Evolutionary conservation across 2,113 vertebrate species (phyloP), one percentile per base, ranked within the genome.

Genomic region (Phycodurus eques): DNA sequence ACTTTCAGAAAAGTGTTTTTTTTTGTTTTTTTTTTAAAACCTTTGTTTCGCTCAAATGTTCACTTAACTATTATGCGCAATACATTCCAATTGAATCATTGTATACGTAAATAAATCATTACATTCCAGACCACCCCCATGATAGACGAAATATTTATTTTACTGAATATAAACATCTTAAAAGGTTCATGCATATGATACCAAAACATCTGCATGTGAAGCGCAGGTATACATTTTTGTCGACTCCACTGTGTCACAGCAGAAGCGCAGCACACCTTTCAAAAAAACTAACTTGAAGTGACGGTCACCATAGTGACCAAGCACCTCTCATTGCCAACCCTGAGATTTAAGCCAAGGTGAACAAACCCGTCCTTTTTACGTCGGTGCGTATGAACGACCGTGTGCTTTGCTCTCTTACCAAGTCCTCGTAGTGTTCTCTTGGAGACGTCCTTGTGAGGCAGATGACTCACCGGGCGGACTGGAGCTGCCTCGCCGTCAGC

Each of bases 261-360:
- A 27, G 22, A 57, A 13, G 19, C 20, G 20, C 20, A 11, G 47
- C 12, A 2, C 47, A 14, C 15, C 4, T 31, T 10, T 8, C 9
- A n/a, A 31, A 42, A 43, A 33, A n/a, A n/a, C n/a, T n/a, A n/a
- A n/a, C 53, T 54, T 73, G 43, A 73, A 77, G 56, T 68, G 74
- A 75, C n/a, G 46, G 80, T 80, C 81, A 82, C 81, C 76, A 85
- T 80, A 35, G 85, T 42, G 80, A 86, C 82, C 43, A 57, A 67
- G 74, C 74, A 57, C 8, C 74, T 56, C 43, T 74, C 20, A 12
- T 76, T 67, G 66, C 70, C 76, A 67, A 43, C 47, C 27, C 56
- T 4, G 12, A 47, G 13, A 71, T 35, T n/a, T 2, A 0, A n/a
- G 35, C 54, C 49, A 70, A 51, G 49, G 49, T 51, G 49, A 51